Base-by-base conservation (phyloP, 2,113 vertebrate genomes). In the Epinephelus fuscoguttatus region DNA sequence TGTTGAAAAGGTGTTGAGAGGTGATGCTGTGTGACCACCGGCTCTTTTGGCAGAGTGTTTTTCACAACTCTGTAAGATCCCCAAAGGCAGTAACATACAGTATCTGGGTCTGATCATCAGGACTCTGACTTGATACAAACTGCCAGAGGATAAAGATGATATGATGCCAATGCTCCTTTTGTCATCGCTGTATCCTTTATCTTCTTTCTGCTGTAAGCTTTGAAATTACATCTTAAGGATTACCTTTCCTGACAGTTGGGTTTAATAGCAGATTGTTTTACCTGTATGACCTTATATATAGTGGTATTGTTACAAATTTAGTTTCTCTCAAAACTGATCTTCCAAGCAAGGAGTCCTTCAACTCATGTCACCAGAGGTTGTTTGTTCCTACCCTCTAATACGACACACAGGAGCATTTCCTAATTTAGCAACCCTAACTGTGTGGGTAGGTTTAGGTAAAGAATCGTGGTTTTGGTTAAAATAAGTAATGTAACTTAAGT, bases 31-130 rank as follows among this genome's bases (percentile, higher is more conserved):
- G 47, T 42, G 23, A 66, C 61, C 50, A 17, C 7, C 6, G 4
- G 49, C 75, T 70, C 8, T 53, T 80, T 81, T 71, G 25, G 42
- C 49, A 55, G 56, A 45, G 60, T 56, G 72, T 19, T 49, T 60
- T 63, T 63, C 64, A 72, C 19, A 68, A 83, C 64, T 73, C 45
- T 63, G 57, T 74, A 42, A 37, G 50, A 68, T 82, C 82, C 81
- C 63, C 57, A 23, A 63, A 64, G 86, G 84, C 76, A n/a, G 45
- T n/a, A 74, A 62, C 62, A 53, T 82, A 45, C 42, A 45, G 42
- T 45, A 70, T 89, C 78, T 71, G 56, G 59, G 45, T 84, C 73
- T 70, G 70, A 84, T 68, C 17, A 66, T 37, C 47, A 27, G 59
- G 59, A 60, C 63, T 56, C 21, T 56, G 80, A 80, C 70, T 80